Conservation (phyloP, 2,888 invertebrate species). For the Toxonevra muliebris region DNA sequence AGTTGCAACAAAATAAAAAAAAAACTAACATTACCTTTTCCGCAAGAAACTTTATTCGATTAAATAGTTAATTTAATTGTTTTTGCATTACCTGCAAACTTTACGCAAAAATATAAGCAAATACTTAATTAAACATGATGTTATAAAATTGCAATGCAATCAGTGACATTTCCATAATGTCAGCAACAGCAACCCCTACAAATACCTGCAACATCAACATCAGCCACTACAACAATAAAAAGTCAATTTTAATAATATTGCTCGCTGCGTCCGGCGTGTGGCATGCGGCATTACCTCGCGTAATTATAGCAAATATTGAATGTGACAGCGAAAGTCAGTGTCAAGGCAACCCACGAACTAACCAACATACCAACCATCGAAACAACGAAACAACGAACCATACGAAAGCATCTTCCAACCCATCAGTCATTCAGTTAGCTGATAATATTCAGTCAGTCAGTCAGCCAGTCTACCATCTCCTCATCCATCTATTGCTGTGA, state of each 20-base stretch:
- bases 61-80: too few relatives aligned
- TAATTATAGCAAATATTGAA: conserved; percentile 10
- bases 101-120: neutral
- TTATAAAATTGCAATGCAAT: conserved; percentile 10
- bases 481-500: neutral
- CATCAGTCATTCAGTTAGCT: too few relatives aligned
- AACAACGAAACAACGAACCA: too few relatives aligned
- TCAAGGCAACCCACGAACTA: neutral
- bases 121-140: conserved; percentile 6
- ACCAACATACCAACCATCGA: too few relatives aligned
- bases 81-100: neutral
- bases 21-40: too few relatives aligned
- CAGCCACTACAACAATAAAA: neutral
- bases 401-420: too few relatives aligned
- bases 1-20: neutral
- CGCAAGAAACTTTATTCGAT: too few relatives aligned
- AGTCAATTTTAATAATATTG: conserved; percentile 6
- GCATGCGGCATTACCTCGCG: neutral
- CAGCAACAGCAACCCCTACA: neutral
- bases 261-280: neutral
- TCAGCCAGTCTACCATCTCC: neutral
- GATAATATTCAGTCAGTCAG: too few relatives aligned
- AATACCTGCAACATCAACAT: neutral
- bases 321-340: neutral
- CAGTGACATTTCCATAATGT: conserved; percentile 10